Conservation (phyloP, 2,888 invertebrate genomes). For the Perdita meconis region DNA sequence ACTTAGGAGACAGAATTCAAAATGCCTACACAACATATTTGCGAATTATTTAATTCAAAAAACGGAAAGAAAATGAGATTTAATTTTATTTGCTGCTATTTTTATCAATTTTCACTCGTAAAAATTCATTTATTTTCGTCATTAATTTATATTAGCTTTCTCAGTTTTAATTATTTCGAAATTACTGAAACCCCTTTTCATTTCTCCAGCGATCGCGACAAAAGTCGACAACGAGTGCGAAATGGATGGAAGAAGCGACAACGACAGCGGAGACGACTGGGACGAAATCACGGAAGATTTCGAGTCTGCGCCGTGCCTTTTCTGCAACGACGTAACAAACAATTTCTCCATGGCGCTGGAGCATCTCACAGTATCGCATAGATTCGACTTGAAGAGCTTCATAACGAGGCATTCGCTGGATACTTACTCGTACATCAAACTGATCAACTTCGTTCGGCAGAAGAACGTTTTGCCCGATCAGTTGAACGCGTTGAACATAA, state of each 20-base stretch:
- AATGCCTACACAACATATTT: too few species aligned
- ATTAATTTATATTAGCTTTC: too few species aligned
- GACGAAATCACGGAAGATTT: conserved; percentile 86
- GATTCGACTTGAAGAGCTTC: conserved; percentile 88
- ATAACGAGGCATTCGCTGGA: conserved; percentile 91
- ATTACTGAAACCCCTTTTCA: too few species aligned
- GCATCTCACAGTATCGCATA: conserved; percentile 89
- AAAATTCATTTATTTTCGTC: too few species aligned
- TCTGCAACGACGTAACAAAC: conserved; percentile 88
- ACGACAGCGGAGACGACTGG: conserved; percentile 85
- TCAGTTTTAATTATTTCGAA: too few species aligned
- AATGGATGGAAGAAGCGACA: conserved; percentile 72
- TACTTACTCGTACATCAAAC: conserved; percentile 92
- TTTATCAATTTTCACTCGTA: too few species aligned
- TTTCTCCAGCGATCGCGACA: conserved; percentile 19
- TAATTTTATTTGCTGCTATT: too few species aligned
- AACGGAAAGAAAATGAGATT: too few species aligned
- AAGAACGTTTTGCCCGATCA: conserved; percentile 87
- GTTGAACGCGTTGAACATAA: conserved; percentile 85
- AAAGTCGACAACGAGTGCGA: conserved; percentile 58
- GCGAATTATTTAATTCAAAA: too few species aligned
- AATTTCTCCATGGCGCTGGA: conserved; percentile 88
- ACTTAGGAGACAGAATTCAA: too few species aligned
- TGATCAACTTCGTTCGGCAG: conserved; percentile 92
- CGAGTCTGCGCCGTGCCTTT: conserved; percentile 88